phyloP scores from a whole-genome alignment of 2,797 vertebrate species.

The Semaprochilodus insignis region DNA sequence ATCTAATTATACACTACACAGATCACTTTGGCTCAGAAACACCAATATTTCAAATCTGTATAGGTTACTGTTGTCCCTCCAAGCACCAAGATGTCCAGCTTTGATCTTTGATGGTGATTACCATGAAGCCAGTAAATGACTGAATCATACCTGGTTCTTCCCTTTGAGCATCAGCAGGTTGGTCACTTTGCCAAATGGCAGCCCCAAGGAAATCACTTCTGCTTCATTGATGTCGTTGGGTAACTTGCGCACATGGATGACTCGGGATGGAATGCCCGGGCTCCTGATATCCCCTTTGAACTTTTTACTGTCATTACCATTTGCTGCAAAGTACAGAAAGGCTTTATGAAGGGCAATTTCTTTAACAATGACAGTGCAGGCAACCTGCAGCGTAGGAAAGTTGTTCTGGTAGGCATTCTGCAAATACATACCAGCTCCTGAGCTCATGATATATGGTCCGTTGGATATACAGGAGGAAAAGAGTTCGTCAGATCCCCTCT shows the following conservation, averaged over 20 bases:
- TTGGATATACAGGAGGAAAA: constrained; percentile 97
- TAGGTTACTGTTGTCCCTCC: too few species aligned
- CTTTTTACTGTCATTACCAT: constrained; percentile 99
- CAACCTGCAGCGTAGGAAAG: background rate
- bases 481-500: constrained; percentile 99
- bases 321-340: constrained; percentile 79
- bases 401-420: background rate
- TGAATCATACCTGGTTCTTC: constrained; percentile 56
- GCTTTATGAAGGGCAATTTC: background rate
- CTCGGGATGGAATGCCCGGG: constrained; percentile 89
- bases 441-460: constrained; percentile 99
- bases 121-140: too few species aligned
- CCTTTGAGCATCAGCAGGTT: constrained; percentile 81
- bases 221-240: constrained; percentile 95
- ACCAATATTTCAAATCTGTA: too few species aligned
- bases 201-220: constrained; percentile 96
- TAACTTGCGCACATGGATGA: constrained; percentile 95
- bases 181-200: constrained; percentile 98
- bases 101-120: too few species aligned
- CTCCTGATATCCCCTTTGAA: constrained; percentile 95
- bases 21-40: too few species aligned
- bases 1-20: too few species aligned
- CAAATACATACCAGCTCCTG: constrained; percentile 79
- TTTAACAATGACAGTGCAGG: background rate
- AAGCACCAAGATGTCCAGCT: too few species aligned